Percentiles rank a stretch among this genome's conserved stretches.
phyloP scores from a whole-genome alignment of 2,888 invertebrate species.

The Patella pellucida region DNA sequence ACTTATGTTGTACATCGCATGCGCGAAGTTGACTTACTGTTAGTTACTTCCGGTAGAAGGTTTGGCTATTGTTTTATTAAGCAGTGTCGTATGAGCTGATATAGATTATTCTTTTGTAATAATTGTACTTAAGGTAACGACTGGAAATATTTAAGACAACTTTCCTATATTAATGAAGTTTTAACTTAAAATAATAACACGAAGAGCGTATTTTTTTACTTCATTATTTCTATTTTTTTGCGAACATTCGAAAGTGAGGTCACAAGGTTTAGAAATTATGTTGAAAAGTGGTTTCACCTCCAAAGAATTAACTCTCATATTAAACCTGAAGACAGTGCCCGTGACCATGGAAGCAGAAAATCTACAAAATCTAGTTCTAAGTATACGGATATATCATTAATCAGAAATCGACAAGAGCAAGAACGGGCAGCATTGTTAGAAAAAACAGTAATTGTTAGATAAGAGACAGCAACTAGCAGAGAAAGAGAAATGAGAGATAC shows the following conservation, averaged over 20 bases:
- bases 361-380: not conserved
- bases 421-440: not conserved
- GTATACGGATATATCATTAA: not conserved
- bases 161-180: too few species aligned
- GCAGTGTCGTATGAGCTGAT: too few species aligned
- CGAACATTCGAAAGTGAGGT: not conserved
- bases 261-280: not conserved
- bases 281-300: not conserved
- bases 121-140: too few species aligned
- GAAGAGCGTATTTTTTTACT: too few species aligned
- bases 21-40: too few species aligned
- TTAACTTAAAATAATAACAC: too few species aligned
- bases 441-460: not conserved
- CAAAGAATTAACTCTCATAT: not conserved
- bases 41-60: too few species aligned
- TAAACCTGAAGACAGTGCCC: not conserved
- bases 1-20: too few species aligned
- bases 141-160: too few species aligned
- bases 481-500: not conserved
- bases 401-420: not conserved
- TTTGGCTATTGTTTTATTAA: too few species aligned
- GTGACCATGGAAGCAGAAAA: not conserved
- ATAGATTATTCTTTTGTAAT: too few species aligned
- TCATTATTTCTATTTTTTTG: too few species aligned
- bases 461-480: constrained; percentile 4